Evolutionary conservation across 2,797 vertebrate species (phyloP), one percentile per base, ranked within the genome.

Genomic region (Otolemur crassicaudatus): DNA sequence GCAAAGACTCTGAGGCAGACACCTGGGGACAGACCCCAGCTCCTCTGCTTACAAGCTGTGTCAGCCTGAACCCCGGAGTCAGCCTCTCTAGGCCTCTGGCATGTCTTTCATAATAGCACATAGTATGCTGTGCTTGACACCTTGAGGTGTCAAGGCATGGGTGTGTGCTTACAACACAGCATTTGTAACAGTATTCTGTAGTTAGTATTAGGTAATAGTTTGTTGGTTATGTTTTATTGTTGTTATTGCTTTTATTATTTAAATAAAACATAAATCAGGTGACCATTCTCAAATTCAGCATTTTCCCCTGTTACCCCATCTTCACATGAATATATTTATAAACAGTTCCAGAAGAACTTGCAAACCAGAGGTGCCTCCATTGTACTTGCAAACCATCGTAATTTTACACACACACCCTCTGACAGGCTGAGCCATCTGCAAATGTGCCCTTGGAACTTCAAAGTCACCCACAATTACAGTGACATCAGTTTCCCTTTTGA

Each of bases 381-480:
- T 76, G 20, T 22, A 49, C 14, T 58, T 83, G 17, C 23, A 83
- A 49, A 31, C 29, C 79, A 70, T 63, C 31, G 2, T 11, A 46
- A 4, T 49, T 87, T 67, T n/a, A 22, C 37, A 53, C 69, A 46
- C 27, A 43, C 76, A 76, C 43, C 2, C 5, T 11, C 67, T 60
- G 4, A 20, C 31, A 67, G 2, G 1, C 14, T 67, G 65, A 65
- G 2, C 37, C 2, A 53, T 34, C 37, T 96, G 25, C 25, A n/a
- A 31, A 53, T 7, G 13, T 69, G 37, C 22, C 60, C 61, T 81
- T 31, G 61, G 65, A 94, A 94, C 86, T 90, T 93, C 60, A 60
- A 92, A 90, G 80, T 46, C 56, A 84, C 53, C 34, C 34, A 19
- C n/a, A 69, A 84, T 70, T 37, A n/a, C 3, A 85, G 31, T 56